Conservation (phyloP, 2,113 vertebrate species). For the Gadus chalcogrammus region DNA sequence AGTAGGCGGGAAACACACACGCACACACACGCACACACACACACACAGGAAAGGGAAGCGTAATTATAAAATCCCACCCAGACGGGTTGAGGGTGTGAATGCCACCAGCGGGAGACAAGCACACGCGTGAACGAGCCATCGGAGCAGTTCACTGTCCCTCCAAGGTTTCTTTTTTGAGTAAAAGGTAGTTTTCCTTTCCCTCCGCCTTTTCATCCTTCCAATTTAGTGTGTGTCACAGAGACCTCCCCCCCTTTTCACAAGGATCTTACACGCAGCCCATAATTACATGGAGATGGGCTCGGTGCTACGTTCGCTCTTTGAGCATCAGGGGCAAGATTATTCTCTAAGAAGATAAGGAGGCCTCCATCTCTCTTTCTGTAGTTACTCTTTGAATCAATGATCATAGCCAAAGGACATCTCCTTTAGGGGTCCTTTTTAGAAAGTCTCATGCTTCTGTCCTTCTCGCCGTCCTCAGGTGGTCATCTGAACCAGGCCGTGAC, state of each 20-base stretch:
- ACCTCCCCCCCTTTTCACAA: constrained; percentile 32
- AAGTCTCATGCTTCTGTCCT: too few species aligned
- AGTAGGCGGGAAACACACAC: too few species aligned
- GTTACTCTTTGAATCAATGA: too few species aligned
- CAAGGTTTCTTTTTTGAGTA: constrained; percentile 18
- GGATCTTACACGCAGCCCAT: constrained; percentile 31
- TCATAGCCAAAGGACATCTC: too few species aligned
- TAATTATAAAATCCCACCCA: constrained; percentile 55
- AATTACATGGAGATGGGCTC: constrained; percentile 17
- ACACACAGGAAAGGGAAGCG: constrained; percentile 19
- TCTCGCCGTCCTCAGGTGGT: constrained; percentile 65
- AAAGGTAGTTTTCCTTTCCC: constrained; percentile 2
- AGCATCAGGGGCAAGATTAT: background rate
- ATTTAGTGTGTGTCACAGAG: constrained; percentile 52
- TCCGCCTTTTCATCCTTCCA: constrained; percentile 49
- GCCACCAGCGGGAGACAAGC: background rate
- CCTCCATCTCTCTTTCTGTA: background rate
- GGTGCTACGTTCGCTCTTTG: background rate
- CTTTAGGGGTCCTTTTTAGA: too few species aligned
- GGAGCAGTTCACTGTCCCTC: constrained; percentile 32
- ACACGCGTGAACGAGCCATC: constrained; percentile 32
- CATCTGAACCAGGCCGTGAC: constrained; percentile 88
- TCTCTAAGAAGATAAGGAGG: background rate
- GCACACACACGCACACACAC: too few species aligned
- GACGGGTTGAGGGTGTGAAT: constrained; percentile 47